These are phyloP conservation scores for Hirtodrosophila trivittata DNA, from an alignment of 2,888 invertebrate genomes.

Conservation along the genomic window DNA sequence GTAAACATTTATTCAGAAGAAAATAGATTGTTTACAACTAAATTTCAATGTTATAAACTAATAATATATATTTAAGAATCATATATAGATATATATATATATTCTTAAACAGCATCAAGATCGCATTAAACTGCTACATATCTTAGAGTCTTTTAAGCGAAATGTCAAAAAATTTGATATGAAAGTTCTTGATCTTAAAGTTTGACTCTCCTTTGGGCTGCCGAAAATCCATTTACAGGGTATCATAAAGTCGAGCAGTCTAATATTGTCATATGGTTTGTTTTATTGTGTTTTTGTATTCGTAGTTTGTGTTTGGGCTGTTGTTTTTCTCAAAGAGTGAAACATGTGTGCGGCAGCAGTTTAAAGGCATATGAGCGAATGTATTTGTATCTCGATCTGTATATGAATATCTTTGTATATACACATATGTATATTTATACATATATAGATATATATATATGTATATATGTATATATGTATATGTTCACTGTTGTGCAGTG, in stretches of 20 bases:
- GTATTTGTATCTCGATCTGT: conserved; percentile 44
- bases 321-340: conserved; percentile 49
- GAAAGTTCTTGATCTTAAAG: too few relatives aligned
- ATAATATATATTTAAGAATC: too few relatives aligned
- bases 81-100: too few relatives aligned
- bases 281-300: conserved; percentile 34
- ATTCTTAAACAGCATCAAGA: too few relatives aligned
- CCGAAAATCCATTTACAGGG: conserved; percentile 19
- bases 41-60: too few relatives aligned
- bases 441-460: conserved; percentile 29
- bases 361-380: conserved; percentile 56
- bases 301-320: conserved; percentile 55
- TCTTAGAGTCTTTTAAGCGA: too few relatives aligned
- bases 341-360: conserved; percentile 77
- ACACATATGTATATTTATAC: conserved; percentile 28
- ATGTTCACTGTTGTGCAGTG: conserved; percentile 53
- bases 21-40: too few relatives aligned
- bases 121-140: too few relatives aligned
- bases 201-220: too few relatives aligned
- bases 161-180: too few relatives aligned
- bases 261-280: conserved; percentile 13
- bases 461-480: conserved; percentile 19
- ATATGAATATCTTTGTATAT: conserved; percentile 7
- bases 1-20: too few relatives aligned
- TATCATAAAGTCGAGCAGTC: conserved; percentile 7